Base-by-base conservation (phyloP, 2,888 invertebrate genomes). In the Acleris sparsana region DNA sequence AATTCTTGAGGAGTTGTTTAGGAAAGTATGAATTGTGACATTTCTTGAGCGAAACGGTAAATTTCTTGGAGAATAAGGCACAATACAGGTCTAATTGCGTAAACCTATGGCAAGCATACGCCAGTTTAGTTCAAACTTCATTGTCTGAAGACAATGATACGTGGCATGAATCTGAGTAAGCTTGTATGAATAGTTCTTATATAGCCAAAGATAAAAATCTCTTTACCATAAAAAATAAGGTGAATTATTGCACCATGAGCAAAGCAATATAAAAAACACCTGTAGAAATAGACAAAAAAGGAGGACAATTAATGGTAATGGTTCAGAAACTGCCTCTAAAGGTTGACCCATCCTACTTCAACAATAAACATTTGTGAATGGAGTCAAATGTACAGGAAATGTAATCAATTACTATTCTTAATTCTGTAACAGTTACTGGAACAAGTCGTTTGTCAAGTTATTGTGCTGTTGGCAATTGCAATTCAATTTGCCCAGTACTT, bases 401-500 rank as follows among this genome's bases (percentile, higher is more conserved):
- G 79, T 75, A 84, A 84, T 84, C 83, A 82, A 84, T 84, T 82
- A 78, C 75, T 63, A 72, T 72, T 69, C 70, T 71, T 74, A 71
- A 66, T 69, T 67, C 69, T 64, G 68, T 46, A 52, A 64, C 49
- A 63, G 59, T 53, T 48, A 52, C 61, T 66, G 68, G 70, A 71
- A 69, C 71, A 69, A 72, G 73, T 74, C 79, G 80, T 80, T 80
- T 77, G 73, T 80, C 77, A 77, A 69, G 65, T 67, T 51, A 63
- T 80, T 72, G 71, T 69, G 71, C 68, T 67, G 70, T 75, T 74
- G 76, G 74, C 74, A 71, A 74, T 72, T 68, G 73, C 68, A 69
- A 77, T 76, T 80, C 73, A 76, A 79, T 81, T 77, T 73, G 70
- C 57, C 22, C 9, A 52, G 18, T 33, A 70, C 70, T 71, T 68